These are phyloP conservation scores for Ditylenchus dipsaci DNA, from an alignment of 1,140 invertebrate genomes.

Conservation along the genomic window DNA sequence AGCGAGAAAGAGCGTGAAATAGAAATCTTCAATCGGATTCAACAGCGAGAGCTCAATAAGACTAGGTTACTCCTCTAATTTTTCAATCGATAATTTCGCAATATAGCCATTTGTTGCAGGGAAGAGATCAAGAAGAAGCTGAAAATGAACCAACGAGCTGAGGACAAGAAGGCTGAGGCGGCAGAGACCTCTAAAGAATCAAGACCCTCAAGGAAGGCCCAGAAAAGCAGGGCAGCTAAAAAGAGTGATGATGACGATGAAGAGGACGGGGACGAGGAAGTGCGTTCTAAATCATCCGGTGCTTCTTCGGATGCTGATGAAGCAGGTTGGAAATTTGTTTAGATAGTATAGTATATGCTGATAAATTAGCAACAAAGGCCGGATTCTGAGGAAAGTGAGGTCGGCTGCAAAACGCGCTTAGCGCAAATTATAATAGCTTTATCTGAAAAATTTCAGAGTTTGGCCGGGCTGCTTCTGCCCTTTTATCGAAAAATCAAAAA, in stretches of 20 bases:
- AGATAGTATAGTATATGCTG: too few relatives aligned
- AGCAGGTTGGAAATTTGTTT: too few relatives aligned
- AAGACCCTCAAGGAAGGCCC: neutral
- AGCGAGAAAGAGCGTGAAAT: conserved; percentile 36
- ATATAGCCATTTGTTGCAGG: conserved; percentile 3
- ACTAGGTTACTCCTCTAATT: conserved; percentile 16
- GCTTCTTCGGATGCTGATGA: neutral
- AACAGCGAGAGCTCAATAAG: conserved; percentile 30
- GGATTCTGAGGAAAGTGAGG: too few relatives aligned
- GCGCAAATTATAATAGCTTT: too few relatives aligned
- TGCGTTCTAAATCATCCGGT: conserved; percentile 13
- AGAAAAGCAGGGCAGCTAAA: conserved; percentile 10
- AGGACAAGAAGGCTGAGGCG: conserved; percentile 9
- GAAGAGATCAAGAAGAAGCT: conserved; percentile 31
- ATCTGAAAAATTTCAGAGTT: too few relatives aligned
- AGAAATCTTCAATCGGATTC: conserved; percentile 32
- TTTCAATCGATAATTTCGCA: too few relatives aligned
- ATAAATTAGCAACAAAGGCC: too few relatives aligned
- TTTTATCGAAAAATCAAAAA: too few relatives aligned
- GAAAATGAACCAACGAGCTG: conserved; percentile 13
- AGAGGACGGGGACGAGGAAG: conserved; percentile 21
- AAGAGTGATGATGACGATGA: conserved; percentile 19
- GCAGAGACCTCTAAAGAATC: neutral
- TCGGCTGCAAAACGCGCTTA: too few relatives aligned
- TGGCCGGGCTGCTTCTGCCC: too few relatives aligned